These are phyloP conservation scores for Aphelenchoides besseyi DNA, from an alignment of 1,140 invertebrate genomes.

Conservation along the genomic window DNA sequence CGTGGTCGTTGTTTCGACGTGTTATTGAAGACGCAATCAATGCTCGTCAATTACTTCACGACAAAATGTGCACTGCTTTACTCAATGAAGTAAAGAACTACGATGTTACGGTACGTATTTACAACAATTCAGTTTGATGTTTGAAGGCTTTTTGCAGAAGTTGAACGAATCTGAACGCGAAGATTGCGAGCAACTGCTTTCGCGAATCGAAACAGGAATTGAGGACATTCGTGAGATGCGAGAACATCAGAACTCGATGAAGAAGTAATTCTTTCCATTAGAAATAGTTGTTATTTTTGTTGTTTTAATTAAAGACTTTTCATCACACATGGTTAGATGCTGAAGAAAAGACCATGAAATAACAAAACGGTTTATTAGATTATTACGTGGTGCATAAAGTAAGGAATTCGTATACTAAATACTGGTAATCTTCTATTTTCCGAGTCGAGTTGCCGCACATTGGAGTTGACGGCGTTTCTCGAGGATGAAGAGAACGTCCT, in stretches of 20 bases:
- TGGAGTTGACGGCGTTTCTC: neutral
- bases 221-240: conserved; percentile 4
- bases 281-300: neutral
- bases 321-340: too few relatives aligned
- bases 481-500: conserved; percentile 10
- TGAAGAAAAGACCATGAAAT: too few relatives aligned
- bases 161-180: conserved; percentile 14
- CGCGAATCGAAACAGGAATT: neutral
- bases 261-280: neutral
- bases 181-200: conserved; percentile 15
- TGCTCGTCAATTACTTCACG: conserved; percentile 25
- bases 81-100: conserved; percentile 1
- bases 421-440: neutral
- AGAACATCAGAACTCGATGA: neutral
- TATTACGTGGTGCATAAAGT: neutral
- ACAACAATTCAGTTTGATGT: neutral
- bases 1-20: conserved; percentile 32
- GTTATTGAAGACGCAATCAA: conserved; percentile 39
- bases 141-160: conserved; percentile 23
- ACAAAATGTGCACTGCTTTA: neutral
- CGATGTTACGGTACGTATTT: conserved; percentile 14
- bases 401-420: neutral
- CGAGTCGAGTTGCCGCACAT: neutral
- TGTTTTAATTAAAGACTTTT: neutral
- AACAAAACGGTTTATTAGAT: too few relatives aligned